Base-by-base conservation (phyloP, 2,797 vertebrate genomes). In the Gadopsis bispinosus region DNA sequence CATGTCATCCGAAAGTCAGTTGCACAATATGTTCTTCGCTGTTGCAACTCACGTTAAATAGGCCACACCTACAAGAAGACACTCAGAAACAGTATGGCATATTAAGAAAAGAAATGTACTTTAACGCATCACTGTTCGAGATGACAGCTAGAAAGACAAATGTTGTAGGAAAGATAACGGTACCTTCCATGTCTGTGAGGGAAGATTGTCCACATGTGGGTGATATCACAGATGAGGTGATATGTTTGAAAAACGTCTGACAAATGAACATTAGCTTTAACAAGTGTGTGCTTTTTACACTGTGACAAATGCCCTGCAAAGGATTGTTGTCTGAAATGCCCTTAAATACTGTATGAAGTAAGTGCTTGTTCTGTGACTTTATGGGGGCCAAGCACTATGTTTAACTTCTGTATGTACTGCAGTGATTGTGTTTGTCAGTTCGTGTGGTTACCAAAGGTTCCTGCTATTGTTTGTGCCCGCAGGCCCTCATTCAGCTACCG, bases 401-500 rank as follows among this genome's bases (percentile, higher is more conserved):
- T 63, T 41, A 51, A 64, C 47, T 50, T 54, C 31, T 55, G 7
- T 20, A 11, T 14, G 12, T 1, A 12, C 51, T 55, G 8, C 66
- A 51, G 5, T 69, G 62, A 69, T 45, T 73, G 22, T 29, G 54
- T 5, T 1, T 48, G 7, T 60, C 54, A 19, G 41, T 61, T 22
- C 69, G 54, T 69, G 35, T 70, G 1, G 72, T 60, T 33, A 26
- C 60, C 39, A 39, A 66, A 29, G 11, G 66, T 53, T 64, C 16
- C 20, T 70, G 54, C 19, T 59, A 0, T 80, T 13, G 65, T 78
- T 47, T 81, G 5, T 83, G 14, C 53, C 31, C 16, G 53, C 91
- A 99, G 98, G 97, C 98, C 69, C 95, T 99, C 89, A 99, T 99
- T 91, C 97, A 98, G 92, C 92, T 99, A 87, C 98, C 98, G 0